Conservation (phyloP, 1,140 invertebrate species). For the Eciton burchellii region DNA sequence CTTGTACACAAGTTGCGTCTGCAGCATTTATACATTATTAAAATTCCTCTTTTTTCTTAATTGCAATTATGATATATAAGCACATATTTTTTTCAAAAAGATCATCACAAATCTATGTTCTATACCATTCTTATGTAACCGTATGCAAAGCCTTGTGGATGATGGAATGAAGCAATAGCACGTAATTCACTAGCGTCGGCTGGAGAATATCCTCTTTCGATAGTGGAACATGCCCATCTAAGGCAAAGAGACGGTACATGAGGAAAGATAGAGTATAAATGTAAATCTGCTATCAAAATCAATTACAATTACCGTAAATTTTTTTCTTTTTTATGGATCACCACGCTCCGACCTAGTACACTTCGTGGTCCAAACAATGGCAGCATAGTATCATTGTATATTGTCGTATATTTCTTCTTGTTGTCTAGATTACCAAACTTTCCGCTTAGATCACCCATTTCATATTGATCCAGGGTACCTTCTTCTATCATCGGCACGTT, state of each 20-base stretch:
- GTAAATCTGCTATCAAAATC: background rate
- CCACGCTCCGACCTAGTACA: slow-evolving; percentile 94
- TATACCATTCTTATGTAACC: slow-evolving; percentile 94
- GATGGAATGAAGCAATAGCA: slow-evolving; percentile 96
- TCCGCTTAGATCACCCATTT: slow-evolving; percentile 95
- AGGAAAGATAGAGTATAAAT: background rate
- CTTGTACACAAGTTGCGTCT: slow-evolving; percentile 94
- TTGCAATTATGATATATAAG: too few species aligned
- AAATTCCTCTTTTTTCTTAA: background rate
- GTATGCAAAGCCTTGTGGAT: slow-evolving; percentile 93
- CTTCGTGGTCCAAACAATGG: slow-evolving; percentile 93
- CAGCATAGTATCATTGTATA: slow-evolving; percentile 93
- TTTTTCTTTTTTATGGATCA: slow-evolving; percentile 91
- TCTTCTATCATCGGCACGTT: slow-evolving; percentile 87
- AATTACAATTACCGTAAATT: slow-evolving; percentile 84
- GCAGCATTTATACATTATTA: slow-evolving; percentile 63
- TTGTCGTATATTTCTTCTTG: slow-evolving; percentile 86
- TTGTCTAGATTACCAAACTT: slow-evolving; percentile 93
- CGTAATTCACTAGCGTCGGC: slow-evolving; percentile 93
- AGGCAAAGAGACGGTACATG: background rate
- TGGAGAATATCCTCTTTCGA: slow-evolving; percentile 94
- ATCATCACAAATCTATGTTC: background rate
- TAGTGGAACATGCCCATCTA: slow-evolving; percentile 93
- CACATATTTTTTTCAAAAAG: background rate
- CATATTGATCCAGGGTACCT: slow-evolving; percentile 94